Base-by-base conservation (phyloP, 2,888 invertebrate genomes). In the Dicycla oo region DNA sequence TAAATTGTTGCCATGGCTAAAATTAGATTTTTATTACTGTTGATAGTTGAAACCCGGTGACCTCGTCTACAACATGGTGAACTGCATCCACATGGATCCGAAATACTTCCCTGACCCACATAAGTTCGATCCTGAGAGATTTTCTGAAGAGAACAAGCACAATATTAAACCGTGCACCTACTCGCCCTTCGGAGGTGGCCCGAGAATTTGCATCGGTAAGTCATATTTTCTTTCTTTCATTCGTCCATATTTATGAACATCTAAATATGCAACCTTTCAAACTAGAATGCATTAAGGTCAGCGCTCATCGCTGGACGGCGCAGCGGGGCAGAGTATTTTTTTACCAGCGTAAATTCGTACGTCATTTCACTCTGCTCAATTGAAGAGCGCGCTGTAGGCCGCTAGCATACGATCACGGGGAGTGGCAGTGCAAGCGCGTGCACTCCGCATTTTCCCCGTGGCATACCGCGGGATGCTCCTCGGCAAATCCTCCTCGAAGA, bases 181-280 rank as follows among this genome's bases (percentile, higher is more conserved):
- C 79, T 85, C 96, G 85, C 96, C 97, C 0, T 97, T 97, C 78
- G 97, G 97, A 7, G 81, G 89, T 11, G 97, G 97, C 0, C 97
- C 96, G 0, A 93, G 97, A 56, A 94, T 90, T 81, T 97, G 97
- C 78, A 95, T 97, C 56, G 97, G 96, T 94, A 84, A 38, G n/a
- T 51, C 7, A 23, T 23, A 15, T 51, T 15, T 51, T 51, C 11
- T n/a, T 6, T 51, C 51, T 15, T 38, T 38, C 38, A 1, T 43
- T 2, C 43, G 23, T 13, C n/a, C 51, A 49, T 11, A 23, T n/a
- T 15, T 23, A 23, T 51, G 23, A 53, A 7, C 15, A 15, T 23
- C 23, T 43, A n/a, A n/a, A n/a, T n/a, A n/a, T n/a, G n/a, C 20
- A 20, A 8, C 7, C 47, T n/a, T 1, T 49, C 10, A 4, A 11